These are phyloP conservation scores for Anas platyrhynchos DNA, from an alignment of 2,113 vertebrate species.

Conservation along the genomic window DNA sequence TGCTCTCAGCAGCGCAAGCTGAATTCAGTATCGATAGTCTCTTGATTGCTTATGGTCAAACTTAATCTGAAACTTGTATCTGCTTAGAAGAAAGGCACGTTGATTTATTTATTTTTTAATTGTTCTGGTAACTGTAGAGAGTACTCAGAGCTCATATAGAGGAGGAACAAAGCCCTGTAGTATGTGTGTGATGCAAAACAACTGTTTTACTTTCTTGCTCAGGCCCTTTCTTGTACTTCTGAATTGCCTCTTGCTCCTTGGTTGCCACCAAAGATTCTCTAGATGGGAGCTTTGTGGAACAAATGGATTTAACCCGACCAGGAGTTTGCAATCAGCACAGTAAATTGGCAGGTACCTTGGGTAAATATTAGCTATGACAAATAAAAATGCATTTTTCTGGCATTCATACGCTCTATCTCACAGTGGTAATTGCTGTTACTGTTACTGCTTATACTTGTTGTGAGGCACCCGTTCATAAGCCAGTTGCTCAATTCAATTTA, in stretches of 20 bases:
- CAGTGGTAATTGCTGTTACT: constrained; percentile 11
- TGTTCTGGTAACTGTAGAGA: background rate
- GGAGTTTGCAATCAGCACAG: background rate
- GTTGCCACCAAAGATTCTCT: background rate
- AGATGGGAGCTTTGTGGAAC: background rate
- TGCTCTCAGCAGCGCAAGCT: background rate
- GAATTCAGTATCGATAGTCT: background rate
- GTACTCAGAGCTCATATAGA: background rate
- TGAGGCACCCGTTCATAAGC: background rate
- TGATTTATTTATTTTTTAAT: background rate
- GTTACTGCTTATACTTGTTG: background rate
- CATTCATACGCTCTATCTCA: background rate
- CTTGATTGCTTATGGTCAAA: background rate
- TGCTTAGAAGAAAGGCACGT: background rate
- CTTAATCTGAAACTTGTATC: background rate
- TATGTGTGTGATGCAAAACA: background rate
- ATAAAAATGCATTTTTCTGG: background rate
- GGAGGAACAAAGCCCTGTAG: background rate
- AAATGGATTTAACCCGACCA: background rate
- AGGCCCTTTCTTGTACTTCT: background rate
- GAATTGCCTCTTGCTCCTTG: background rate
- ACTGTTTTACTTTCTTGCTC: background rate
- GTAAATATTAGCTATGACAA: constrained; percentile 43
- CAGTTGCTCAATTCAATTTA: background rate
- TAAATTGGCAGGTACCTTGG: constrained; percentile 24